Percentiles rank a stretch among this genome's conserved stretches.
Conservation (phyloP, 2,113 vertebrate genomes). For the Eolophus roseicapilla region DNA sequence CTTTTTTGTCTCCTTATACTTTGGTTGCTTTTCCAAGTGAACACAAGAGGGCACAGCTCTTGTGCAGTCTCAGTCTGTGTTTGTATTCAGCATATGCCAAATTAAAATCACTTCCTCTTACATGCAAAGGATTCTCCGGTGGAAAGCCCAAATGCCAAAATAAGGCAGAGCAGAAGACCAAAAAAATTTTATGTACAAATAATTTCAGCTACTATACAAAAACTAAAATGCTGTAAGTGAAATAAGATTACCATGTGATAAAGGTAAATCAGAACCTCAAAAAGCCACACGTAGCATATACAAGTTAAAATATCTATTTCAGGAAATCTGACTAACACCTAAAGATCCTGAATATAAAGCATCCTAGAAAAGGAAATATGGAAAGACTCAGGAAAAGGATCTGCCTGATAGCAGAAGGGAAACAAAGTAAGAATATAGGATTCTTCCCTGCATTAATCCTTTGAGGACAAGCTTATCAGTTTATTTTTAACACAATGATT, state of each 20-base stretch:
- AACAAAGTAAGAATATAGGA: neutral
- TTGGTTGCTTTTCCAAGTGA: slow-evolving; percentile 34
- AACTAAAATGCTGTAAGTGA: neutral
- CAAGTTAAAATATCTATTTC: neutral
- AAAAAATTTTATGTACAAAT: neutral
- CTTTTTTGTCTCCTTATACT: neutral
- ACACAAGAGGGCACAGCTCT: slow-evolving; percentile 70
- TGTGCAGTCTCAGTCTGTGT: neutral
- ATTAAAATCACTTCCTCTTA: neutral
- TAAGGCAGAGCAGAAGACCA: neutral
- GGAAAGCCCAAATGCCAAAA: neutral
- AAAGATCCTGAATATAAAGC: neutral
- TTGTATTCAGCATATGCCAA: neutral
- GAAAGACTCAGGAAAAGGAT: neutral
- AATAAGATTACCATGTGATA: neutral
- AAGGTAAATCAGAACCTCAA: neutral
- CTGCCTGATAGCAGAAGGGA: neutral
- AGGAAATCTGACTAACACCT: neutral
- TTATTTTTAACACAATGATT: slow-evolving; percentile 25
- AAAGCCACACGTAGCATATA: neutral
- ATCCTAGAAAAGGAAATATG: slow-evolving; percentile 5
- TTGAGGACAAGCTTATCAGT: neutral
- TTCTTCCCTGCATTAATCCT: neutral
- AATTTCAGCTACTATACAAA: neutral
- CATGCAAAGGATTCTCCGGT: neutral